Percentiles rank a stretch among this genome's conserved stretches.
These are phyloP conservation scores for Gallinago stenura DNA, from an alignment of 2,797 vertebrate species.

Conservation along the genomic window DNA sequence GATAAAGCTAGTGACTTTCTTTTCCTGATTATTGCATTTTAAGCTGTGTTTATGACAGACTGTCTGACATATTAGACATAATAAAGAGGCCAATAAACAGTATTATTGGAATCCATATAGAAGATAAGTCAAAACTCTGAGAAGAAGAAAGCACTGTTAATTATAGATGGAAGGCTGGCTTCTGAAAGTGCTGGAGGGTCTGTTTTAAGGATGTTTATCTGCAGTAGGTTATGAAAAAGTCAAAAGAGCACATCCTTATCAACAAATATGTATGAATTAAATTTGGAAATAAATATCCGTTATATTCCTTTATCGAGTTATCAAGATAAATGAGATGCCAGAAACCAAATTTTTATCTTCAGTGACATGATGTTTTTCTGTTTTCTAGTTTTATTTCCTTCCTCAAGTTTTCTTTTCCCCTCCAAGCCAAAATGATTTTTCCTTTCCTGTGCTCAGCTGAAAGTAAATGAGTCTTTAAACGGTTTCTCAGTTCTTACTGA, in stretches of 20 bases:
- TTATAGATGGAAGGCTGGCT: conserved; percentile 1
- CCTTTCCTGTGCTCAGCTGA: not conserved
- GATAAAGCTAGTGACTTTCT: not conserved
- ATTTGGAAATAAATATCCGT: not conserved
- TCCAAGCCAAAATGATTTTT: conserved; percentile 6
- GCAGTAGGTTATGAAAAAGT: conserved; percentile 26
- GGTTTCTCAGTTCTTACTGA: not conserved
- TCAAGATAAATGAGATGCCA: conserved; percentile 40
- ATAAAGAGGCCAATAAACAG: conserved; percentile 15
- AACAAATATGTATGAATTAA: conserved; percentile 11
- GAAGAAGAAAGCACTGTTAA: conserved; percentile 10
- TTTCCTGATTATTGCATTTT: not conserved
- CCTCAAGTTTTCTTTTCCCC: conserved; percentile 3
- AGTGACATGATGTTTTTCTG: conserved; percentile 4
- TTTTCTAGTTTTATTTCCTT: conserved; percentile 20
- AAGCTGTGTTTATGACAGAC: conserved; percentile 17
- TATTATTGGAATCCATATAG: not conserved
- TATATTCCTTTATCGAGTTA: not conserved
- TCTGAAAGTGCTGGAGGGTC: conserved; percentile 10
- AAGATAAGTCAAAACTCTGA: conserved; percentile 5
- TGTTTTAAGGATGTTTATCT: conserved; percentile 57
- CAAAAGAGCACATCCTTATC: not conserved
- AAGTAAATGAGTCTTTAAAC: conserved; percentile 23
- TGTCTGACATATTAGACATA: conserved; percentile 11
- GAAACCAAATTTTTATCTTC: not conserved